Base-by-base conservation (phyloP, 2,797 vertebrate species). In the Sebastes steindachneri region DNA sequence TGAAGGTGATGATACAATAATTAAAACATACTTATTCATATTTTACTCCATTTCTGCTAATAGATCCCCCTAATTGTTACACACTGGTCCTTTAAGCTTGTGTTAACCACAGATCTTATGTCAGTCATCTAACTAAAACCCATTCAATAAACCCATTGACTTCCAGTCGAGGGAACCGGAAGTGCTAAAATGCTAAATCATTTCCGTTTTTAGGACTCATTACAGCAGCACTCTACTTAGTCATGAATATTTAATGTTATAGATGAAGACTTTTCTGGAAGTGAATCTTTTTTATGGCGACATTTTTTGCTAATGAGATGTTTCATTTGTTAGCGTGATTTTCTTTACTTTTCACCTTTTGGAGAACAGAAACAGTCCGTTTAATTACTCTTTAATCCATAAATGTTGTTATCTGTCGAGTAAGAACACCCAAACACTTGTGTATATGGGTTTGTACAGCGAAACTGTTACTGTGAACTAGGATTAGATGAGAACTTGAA, bases 381-480 rank as follows among this genome's bases (percentile, higher is more conserved):
- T 68, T 80, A 28, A 71, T 72, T 37, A 31, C 21, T 82, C 66
- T 82, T 74, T 60, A 59, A 62, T 74, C 33, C 67, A 35, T 88
- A 59, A 65, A 77, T 69, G 74, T 80, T 69, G 73, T 79, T 68
- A 65, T 35, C 58, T 68, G 65, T 89, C 64, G 3, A 67, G n/a
- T 63, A 57, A 79, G 29, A 79, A 73, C 73, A 75, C 58, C 7
- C 65, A 75, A 67, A 76, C 4, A 54, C 66, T 75, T 91, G 83
- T 88, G 57, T 69, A 78, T 84, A 86, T 84, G 74, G 54, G 65
- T 84, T 86, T 88, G 75, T 90, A 74, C 79, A 87, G 78, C 48
- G 15, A 84, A 79, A 83, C 83, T 45, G 85, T 89, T 73, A 90
- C 84, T 88, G 85, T 93, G 86, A 93, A 89, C 77, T 87, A 87